Evolutionary conservation across 2,113 vertebrate genomes (phyloP).

Genomic region (Aptenodytes forsteri): DNA sequence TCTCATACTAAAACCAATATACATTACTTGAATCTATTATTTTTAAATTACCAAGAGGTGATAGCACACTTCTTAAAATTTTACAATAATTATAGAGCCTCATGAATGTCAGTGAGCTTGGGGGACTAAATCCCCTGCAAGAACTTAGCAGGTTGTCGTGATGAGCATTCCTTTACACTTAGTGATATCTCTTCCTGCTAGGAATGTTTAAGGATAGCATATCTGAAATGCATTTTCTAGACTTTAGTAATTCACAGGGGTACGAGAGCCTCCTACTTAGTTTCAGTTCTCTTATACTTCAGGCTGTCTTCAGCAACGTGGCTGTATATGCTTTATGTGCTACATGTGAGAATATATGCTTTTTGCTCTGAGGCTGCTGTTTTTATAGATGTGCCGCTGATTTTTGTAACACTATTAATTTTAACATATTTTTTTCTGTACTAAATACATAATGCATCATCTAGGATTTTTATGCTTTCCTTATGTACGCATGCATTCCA

Average conservation of each 20-base stretch:
- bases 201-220: background rate
- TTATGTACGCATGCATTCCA: slow-evolving; percentile 39
- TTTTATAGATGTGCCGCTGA: slow-evolving; percentile 29
- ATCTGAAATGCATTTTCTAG: slow-evolving; percentile 11
- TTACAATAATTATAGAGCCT: background rate
- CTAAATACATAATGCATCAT: slow-evolving; percentile 33
- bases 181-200: background rate
- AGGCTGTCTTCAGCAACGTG: background rate
- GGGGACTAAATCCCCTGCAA: background rate
- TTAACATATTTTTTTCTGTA: slow-evolving; percentile 34
- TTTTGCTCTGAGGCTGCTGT: slow-evolving; percentile 34
- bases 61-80: background rate
- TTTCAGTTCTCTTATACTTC: background rate
- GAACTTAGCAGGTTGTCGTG: background rate
- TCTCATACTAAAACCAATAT: background rate
- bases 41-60: background rate
- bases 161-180: background rate
- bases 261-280: background rate
- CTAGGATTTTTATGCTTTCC: slow-evolving; percentile 48
- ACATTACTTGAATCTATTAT: background rate
- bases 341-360: slow-evolving; percentile 27
- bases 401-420: slow-evolving; percentile 52
- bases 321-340: slow-evolving; percentile 9
- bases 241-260: background rate
- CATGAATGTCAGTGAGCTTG: background rate